Base-by-base conservation (phyloP, 2,797 vertebrate genomes). In the Poeciliopsis infans region DNA sequence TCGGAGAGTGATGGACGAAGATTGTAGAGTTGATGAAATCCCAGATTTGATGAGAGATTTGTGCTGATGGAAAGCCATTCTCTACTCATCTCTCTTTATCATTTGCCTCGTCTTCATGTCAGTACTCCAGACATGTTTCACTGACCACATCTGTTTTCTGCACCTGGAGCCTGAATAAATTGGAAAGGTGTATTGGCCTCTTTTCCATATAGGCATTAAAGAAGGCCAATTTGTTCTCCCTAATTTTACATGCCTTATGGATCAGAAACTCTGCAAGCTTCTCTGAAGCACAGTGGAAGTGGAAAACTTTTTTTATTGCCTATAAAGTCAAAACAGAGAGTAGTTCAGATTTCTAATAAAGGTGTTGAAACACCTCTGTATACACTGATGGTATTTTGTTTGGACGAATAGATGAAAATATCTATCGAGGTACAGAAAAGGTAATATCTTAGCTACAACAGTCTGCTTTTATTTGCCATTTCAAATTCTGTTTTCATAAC, bases 1-100 rank as follows among this genome's bases (percentile, higher is more conserved):
- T 66, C 28, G 47, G 66, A 45, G 75, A 45, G 68, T 90, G 91
- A 93, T 88, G 83, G 83, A 91, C 90, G 66, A 83, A 92, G 87
- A 92, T 78, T 82, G 79, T 87, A 6, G 1, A 77, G 75, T 43
- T 83, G 86, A 91, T 88, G 89, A 73, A 77, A 73, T 76, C 85
- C 77, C 55, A 5, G 51, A 74, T 75, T 85, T 90, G 88, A 91
- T 89, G 73, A 72, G 66, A 74, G 64, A 64, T 57, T 36, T 20
- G 68, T 28, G 49, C 59, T 80, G 83, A 90, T 90, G 86, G 85
- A 92, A 89, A 81, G 69, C 74, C 68, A 12, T 81, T 83, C 83
- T 83, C 46, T 87, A 85, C 25, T 70, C 85, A 47, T 72, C 72
- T 47, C 86, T 88, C 87, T 91, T 79, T 82, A 88, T 94, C 85